A percentile compares a stretch with the other conserved stretches of the same genome.
Conservation (phyloP, 2,113 vertebrate genomes). For the Lepus europaeus region DNA sequence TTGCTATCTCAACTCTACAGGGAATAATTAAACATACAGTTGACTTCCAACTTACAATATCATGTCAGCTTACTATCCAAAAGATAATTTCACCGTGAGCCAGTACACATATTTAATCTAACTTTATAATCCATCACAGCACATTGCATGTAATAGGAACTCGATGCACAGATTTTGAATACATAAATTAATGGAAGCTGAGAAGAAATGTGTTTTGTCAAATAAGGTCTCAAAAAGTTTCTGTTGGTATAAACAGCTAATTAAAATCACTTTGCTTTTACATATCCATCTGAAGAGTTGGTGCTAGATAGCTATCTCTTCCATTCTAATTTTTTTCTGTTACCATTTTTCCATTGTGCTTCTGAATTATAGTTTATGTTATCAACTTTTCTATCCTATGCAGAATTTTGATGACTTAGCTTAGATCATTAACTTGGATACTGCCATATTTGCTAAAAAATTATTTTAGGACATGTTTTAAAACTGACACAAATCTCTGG, state of each 20-base stretch:
- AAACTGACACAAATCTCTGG: conserved; percentile 32
- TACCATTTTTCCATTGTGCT: background rate
- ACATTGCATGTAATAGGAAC: background rate
- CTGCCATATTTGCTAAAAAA: conserved; percentile 52
- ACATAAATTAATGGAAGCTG: background rate
- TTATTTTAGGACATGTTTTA: conserved; percentile 64
- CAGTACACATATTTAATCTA: background rate
- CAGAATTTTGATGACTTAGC: conserved; percentile 51
- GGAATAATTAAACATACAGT: background rate
- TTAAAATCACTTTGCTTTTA: conserved; percentile 8
- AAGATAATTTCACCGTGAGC: background rate
- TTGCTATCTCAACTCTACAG: background rate
- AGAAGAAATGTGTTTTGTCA: background rate
- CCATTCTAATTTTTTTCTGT: background rate
- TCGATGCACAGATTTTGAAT: background rate
- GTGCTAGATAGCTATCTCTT: background rate
- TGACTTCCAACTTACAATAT: background rate
- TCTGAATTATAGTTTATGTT: background rate
- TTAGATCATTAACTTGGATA: background rate
- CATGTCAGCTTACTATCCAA: background rate
- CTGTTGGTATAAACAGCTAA: background rate
- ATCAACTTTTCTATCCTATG: background rate
- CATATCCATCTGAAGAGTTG: background rate
- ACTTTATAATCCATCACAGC: background rate
- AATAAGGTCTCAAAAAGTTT: background rate